phyloP scores from a whole-genome alignment of 2,888 invertebrate genomes.

The Euzophera pinguis region DNA sequence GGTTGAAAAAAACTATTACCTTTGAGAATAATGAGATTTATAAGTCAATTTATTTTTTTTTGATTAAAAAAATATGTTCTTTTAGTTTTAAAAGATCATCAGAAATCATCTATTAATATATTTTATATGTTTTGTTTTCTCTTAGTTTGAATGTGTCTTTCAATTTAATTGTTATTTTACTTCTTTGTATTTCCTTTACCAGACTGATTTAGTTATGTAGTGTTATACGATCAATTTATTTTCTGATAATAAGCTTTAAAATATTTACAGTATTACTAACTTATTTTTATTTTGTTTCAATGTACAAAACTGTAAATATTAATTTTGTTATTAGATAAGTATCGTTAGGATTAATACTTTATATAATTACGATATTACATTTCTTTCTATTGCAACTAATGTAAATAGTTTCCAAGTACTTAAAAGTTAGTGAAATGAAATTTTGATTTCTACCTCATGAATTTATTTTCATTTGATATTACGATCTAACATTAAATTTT shows the following conservation, averaged over 20 bases:
- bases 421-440: constrained; percentile 39
- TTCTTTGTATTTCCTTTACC: constrained; percentile 23
- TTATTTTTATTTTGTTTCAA: constrained; percentile 57
- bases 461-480: constrained; percentile 39
- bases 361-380: constrained; percentile 3
- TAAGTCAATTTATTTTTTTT: no score
- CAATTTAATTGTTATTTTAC: constrained; percentile 12
- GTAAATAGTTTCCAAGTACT: constrained; percentile 42
- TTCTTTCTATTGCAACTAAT: constrained; percentile 22
- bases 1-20: no score
- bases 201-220: constrained; percentile 57
- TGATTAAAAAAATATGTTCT: no score
- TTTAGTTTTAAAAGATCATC: no score
- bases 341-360: constrained; percentile 19
- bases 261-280: constrained; percentile 78
- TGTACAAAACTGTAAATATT: constrained; percentile 72
- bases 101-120: no score
- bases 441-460: constrained; percentile 75
- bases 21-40: no score
- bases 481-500: constrained; percentile 20
- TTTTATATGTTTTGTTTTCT: no score
- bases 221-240: constrained; percentile 25
- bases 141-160: background rate
- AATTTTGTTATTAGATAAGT: constrained; percentile 50
- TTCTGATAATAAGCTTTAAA: constrained; percentile 67